These are phyloP conservation scores for Caenorhabditis doughertyi DNA, from an alignment of 2,888 invertebrate species.

Conservation along the genomic window DNA sequence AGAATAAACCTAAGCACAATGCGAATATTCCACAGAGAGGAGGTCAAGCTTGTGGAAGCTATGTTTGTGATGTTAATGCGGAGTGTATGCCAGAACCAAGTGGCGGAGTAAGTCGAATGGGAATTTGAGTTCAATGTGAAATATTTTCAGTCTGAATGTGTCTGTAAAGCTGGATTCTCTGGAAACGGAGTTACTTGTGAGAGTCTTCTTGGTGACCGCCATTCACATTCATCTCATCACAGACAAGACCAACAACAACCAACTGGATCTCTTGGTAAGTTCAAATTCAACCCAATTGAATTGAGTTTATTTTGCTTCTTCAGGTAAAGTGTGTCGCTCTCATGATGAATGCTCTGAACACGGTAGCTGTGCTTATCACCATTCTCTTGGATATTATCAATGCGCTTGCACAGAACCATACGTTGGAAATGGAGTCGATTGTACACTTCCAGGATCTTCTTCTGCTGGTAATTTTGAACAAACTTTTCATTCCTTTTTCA, in stretches of 20 bases:
- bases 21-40: conserved; percentile 66
- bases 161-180: conserved; percentile 87
- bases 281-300: background rate
- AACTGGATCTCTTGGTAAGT: conserved; percentile 43
- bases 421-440: conserved; percentile 88
- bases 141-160: conserved; percentile 85
- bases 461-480: conserved; percentile 12
- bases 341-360: conserved; percentile 80
- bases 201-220: conserved; percentile 68
- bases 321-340: conserved; percentile 78
- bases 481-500: background rate
- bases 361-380: conserved; percentile 79
- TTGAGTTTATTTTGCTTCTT: conserved; percentile 8
- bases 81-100: conserved; percentile 91
- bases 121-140: background rate
- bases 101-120: conserved; percentile 70
- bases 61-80: conserved; percentile 92
- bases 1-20: conserved; percentile 66
- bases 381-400: conserved; percentile 76
- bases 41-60: conserved; percentile 72
- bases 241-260: conserved; percentile 49
- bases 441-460: conserved; percentile 83
- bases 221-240: conserved; percentile 40
- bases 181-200: conserved; percentile 86
- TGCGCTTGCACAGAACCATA: conserved; percentile 88